Evolutionary conservation across 1,140 invertebrate genomes (phyloP), one percentile per base, ranked within the genome.

Genomic region (Bicyclus anynana): DNA sequence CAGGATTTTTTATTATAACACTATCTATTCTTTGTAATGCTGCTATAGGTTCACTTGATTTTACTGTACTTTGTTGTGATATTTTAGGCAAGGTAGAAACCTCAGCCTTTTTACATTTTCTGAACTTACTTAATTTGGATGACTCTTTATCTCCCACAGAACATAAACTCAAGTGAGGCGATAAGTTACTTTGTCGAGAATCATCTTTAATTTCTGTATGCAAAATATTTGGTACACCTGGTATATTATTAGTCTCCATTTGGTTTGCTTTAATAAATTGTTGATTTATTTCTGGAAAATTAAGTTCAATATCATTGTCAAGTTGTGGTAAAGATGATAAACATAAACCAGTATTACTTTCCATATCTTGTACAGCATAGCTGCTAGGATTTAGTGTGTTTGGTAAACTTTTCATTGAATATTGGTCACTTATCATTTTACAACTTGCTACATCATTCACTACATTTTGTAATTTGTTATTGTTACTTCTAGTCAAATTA

Each of bases 1-100:
- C 85, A 14, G 83, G 83, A 74, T 86, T 88, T 77, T 87, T 87
- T 59, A 87, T 87, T 29, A 88, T 88, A 16, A 88, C 85, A 71
- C 85, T 88, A 48, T 88, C 83, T 67, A 65, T 67, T 57, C 61
- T 54, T 42, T 65, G 59, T 16, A 38, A 44, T 26, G 54, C 50
- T 27, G 62, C 17, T 18, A 68, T 46, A 35, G 14, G 35, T 62
- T 66, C 54, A 47, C 56, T 65, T 29, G 44, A 21, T 37, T 51
- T 38, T 20, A 59, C n/a, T 40, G 46, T 44, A 48, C 27, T 61
- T 56, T 77, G 69, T 52, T 64, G 68, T 6, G 20, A 5, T 26
- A 59, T 44, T 9, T 38, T 63, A 33, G 3, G 29, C 2, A 12
- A 33, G 10, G 9, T 33, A 33, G 29, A 3, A 20, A 48, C 29